Percentiles rank a stretch among this genome's conserved stretches.
Conservation (phyloP, 2,113 vertebrate species). For the Ranitomeya variabilis region DNA sequence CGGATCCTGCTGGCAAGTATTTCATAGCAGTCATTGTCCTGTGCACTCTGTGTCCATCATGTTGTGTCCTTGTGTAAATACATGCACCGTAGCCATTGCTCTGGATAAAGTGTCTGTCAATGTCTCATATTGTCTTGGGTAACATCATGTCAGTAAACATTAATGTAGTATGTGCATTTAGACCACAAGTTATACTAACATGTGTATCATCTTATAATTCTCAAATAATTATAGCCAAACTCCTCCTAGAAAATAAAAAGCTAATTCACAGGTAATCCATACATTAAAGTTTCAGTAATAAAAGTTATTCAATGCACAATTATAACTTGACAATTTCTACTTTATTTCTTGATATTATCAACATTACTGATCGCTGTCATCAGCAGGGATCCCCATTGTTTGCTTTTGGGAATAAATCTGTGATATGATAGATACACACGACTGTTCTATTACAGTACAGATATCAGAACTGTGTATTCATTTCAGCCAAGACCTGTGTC, state of each 20-base stretch:
- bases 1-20: slow-evolving; percentile 90
- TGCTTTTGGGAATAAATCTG: too few species aligned
- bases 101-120: slow-evolving; percentile 53
- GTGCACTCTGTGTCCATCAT: slow-evolving; percentile 69
- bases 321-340: neutral
- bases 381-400: too few species aligned
- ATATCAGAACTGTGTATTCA: too few species aligned
- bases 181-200: neutral
- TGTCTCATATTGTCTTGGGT: slow-evolving; percentile 3
- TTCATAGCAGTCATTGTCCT: slow-evolving; percentile 67
- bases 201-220: neutral
- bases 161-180: neutral
- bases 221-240: neutral
- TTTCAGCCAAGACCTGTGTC: too few species aligned
- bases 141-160: neutral
- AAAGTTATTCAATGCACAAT: neutral
- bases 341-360: neutral
- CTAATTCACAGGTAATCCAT: neutral
- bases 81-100: slow-evolving; percentile 65
- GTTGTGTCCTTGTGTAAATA: slow-evolving; percentile 65
- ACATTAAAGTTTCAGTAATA: neutral
- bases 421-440: too few species aligned
- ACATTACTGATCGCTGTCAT: too few species aligned
- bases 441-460: too few species aligned
- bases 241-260: neutral